A percentile compares a stretch with the other conserved stretches of the same genome.
Conservation (phyloP, 2,888 invertebrate species). For the Andrena flavipes region DNA sequence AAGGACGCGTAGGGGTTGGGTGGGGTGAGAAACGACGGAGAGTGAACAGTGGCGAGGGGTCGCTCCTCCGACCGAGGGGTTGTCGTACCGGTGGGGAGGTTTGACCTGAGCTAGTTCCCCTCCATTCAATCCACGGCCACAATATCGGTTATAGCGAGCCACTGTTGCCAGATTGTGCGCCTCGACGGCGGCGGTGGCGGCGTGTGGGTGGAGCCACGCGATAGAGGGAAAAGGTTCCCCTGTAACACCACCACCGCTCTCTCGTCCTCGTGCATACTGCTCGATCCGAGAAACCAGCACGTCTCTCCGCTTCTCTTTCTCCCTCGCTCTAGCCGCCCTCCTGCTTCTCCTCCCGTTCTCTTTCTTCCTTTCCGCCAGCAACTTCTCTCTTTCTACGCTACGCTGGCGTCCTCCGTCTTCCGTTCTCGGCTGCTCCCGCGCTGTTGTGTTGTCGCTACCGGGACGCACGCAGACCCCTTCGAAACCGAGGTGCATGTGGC, state of each 20-base stretch:
- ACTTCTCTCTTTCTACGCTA: slow-evolving; percentile 54
- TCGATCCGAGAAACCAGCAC: slow-evolving; percentile 65
- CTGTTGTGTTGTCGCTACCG: slow-evolving; percentile 71
- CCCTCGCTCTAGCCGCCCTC: slow-evolving; percentile 7
- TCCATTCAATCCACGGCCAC: slow-evolving; percentile 84
- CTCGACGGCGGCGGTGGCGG: slow-evolving; percentile 71
- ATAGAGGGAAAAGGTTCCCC: slow-evolving; percentile 76
- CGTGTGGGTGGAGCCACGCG: slow-evolving; percentile 79
- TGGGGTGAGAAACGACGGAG: slow-evolving; percentile 63
- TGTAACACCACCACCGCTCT: slow-evolving; percentile 47
- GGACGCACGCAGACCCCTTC: slow-evolving; percentile 67
- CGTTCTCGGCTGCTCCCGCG: slow-evolving; percentile 67
- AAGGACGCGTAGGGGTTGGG: slow-evolving; percentile 64
- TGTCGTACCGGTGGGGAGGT: slow-evolving; percentile 79
- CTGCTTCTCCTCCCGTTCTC: slow-evolving; percentile 37
- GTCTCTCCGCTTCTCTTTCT: slow-evolving; percentile 53
- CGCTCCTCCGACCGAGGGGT: slow-evolving; percentile 71
- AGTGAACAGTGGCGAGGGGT: slow-evolving; percentile 70
- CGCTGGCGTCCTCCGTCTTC: slow-evolving; percentile 68
- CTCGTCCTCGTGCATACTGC: slow-evolving; percentile 67
- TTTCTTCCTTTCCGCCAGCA: slow-evolving; percentile 32
- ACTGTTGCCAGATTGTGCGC: slow-evolving; percentile 83
- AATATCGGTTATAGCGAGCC: slow-evolving; percentile 84
- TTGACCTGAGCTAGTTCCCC: slow-evolving; percentile 84
- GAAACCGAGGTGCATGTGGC: slow-evolving; percentile 66